These are phyloP conservation scores for Gnathonemus longibarbis DNA, from an alignment of 2,113 vertebrate species.

Conservation along the genomic window DNA sequence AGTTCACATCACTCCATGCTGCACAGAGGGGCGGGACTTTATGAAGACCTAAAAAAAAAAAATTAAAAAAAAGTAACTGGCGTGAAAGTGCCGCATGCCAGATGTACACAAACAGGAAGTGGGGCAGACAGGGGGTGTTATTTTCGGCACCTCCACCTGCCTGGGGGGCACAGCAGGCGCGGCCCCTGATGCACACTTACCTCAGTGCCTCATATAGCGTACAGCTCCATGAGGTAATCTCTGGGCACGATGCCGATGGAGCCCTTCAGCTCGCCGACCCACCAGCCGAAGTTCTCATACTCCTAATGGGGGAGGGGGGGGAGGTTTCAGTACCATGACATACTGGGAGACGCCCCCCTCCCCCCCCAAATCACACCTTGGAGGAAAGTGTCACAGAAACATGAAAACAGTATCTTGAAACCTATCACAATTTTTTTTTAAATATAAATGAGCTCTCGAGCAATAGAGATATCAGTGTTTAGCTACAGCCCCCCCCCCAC, in stretches of 20 bases:
- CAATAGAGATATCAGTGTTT: neutral
- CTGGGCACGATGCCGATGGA: constrained; percentile 91
- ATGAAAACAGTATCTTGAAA: too few species aligned
- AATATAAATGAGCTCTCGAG: neutral
- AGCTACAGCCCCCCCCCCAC: neutral
- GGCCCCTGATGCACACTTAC: constrained; percentile 78
- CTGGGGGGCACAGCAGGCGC: neutral
- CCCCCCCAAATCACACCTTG: neutral
- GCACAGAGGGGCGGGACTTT: neutral
- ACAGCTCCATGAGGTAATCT: constrained; percentile 89
- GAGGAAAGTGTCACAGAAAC: neutral
- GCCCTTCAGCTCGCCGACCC: constrained; percentile 94
- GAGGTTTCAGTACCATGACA: neutral
- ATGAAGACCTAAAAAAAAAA: neutral
- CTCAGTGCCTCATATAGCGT: constrained; percentile 72
- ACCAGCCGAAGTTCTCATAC: constrained; percentile 92
- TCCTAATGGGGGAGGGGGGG: constrained; percentile 61
- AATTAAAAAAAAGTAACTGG: neutral
- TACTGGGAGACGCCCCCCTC: neutral
- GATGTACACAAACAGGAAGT: neutral
- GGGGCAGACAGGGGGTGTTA: neutral
- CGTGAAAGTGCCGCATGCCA: neutral
- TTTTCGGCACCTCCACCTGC: neutral
- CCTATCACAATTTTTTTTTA: too few species aligned
- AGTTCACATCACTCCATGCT: neutral